Conservation (phyloP, 2,888 invertebrate species). For the Stenchaetothrips biformis region DNA sequence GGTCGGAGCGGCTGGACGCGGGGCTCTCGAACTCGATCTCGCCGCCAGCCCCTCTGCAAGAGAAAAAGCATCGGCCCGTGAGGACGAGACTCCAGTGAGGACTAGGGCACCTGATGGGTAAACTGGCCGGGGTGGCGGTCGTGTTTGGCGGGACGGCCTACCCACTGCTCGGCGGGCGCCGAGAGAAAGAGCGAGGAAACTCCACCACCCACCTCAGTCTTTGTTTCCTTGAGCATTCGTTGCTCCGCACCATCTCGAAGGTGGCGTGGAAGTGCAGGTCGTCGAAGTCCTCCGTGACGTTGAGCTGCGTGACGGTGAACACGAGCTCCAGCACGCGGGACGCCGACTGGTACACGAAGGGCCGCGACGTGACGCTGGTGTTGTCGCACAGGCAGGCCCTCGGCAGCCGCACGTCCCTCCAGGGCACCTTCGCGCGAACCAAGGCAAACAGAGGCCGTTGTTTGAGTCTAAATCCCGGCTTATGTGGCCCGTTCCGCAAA, state of each 20-base stretch:
- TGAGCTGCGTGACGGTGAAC: constrained; percentile 67
- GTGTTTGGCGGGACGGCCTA: neutral
- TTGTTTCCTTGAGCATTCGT: constrained; percentile 44
- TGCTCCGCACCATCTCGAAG: constrained; percentile 59
- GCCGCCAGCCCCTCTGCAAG: constrained; percentile 51
- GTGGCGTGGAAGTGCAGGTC: constrained; percentile 71
- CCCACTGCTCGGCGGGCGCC: neutral
- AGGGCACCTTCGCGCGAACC: constrained; percentile 53
- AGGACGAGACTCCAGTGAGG: too few species aligned
- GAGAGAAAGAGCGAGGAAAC: constrained; percentile 29
- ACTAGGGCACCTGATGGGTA: too few species aligned
- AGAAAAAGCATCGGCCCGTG: neutral
- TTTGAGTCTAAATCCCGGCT: neutral
- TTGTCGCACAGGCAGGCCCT: constrained; percentile 79
- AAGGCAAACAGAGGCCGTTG: neutral
- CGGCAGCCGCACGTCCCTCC: constrained; percentile 65
- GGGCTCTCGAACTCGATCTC: constrained; percentile 62
- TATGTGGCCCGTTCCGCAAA: neutral
- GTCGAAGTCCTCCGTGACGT: constrained; percentile 74
- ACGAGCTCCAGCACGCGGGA: constrained; percentile 68
- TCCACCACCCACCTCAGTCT: constrained; percentile 37
- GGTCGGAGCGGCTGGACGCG: constrained; percentile 55
- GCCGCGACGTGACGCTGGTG: constrained; percentile 52
- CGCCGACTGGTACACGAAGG: constrained; percentile 60
- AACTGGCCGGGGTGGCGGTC: too few species aligned